Conservation (phyloP, 2,888 invertebrate species). For the Himalopsyche anomala region DNA sequence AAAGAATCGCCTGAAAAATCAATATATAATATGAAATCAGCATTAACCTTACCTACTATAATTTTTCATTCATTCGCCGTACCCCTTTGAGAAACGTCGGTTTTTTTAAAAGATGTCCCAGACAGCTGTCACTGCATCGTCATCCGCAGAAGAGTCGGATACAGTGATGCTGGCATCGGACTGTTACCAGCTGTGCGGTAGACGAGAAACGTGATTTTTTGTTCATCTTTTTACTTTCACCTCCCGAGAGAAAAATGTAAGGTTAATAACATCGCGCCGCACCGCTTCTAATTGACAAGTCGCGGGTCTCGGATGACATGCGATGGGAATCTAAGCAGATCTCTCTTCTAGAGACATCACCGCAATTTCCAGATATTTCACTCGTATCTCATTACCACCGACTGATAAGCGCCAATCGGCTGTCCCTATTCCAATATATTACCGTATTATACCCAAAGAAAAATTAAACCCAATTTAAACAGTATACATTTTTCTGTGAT, state of each 20-base stretch:
- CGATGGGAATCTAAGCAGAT: slow-evolving; percentile 32
- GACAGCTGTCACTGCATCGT: background rate
- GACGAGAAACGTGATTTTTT: slow-evolving; percentile 41
- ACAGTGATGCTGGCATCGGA: slow-evolving; percentile 14
- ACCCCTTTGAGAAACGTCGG: too few species aligned
- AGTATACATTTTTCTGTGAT: too few species aligned
- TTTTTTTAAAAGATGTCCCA: background rate
- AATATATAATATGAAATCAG: too few species aligned
- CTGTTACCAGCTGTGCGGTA: slow-evolving; percentile 36
- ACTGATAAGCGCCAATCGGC: too few species aligned
- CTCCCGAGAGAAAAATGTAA: slow-evolving; percentile 36
- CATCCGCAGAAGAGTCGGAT: background rate
- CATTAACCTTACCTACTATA: too few species aligned
- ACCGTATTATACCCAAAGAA: too few species aligned
- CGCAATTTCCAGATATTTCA: slow-evolving; percentile 21
- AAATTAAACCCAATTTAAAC: too few species aligned
- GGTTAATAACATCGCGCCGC: slow-evolving; percentile 25
- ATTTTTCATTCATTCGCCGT: too few species aligned
- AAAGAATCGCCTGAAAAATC: too few species aligned
- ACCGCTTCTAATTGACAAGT: slow-evolving; percentile 40
- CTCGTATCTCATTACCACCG: slow-evolving; percentile 10
- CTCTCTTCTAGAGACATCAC: slow-evolving; percentile 40
- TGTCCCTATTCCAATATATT: too few species aligned
- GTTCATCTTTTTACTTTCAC: slow-evolving; percentile 35
- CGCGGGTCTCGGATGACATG: slow-evolving; percentile 42